Base-by-base conservation (phyloP, 2,888 invertebrate genomes). In the Aspidiotus rigidus region DNA sequence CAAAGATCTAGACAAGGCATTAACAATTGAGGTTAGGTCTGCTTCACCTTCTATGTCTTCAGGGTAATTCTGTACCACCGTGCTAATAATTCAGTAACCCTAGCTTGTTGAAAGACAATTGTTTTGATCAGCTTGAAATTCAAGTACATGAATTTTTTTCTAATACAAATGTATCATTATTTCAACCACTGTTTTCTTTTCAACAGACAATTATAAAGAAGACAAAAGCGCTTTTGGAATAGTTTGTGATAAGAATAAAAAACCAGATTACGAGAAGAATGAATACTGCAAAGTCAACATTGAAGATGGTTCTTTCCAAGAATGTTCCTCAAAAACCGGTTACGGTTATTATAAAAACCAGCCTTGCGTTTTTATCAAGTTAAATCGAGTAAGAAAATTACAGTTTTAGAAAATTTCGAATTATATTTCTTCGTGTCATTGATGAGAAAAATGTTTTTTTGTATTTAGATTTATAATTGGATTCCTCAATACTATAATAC, bases 281-380 rank as follows among this genome's bases (percentile, higher is more conserved):
- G 28, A 28, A 28, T 28, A 28, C 5, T 28, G 28, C 28, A 28
- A 28, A 28, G 28, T 28, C 28, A 28, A 28, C 28, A 5, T 28
- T 28, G 28, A 28, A 28, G 28, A 28, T 28, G 28, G 28, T 5
- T 28, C 76, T 5, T 81, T 83, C 74, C 83, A 82, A 0, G 78
- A 79, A 3, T 87, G 87, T 74, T 76, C 78, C 1, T 72, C 74
- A 1, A 76, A 80, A 7, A 67, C 67, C 54, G 75, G 77, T 10
- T 93, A 86, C 75, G 90, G 92, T 10, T 93, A 85, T 77, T 81
- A 83, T 70, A 79, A 82, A 60, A 85, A 87, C n/a, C 82, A 84
- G 54, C 93, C 93, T 7, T 94, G 94, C 78, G 79, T 94, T 72
- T 85, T 91, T 74, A 81, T 94, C 70, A 93, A 93, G 78, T 79